Base-by-base conservation (phyloP, 2,888 invertebrate species). In the Himalopsyche tibetana region DNA sequence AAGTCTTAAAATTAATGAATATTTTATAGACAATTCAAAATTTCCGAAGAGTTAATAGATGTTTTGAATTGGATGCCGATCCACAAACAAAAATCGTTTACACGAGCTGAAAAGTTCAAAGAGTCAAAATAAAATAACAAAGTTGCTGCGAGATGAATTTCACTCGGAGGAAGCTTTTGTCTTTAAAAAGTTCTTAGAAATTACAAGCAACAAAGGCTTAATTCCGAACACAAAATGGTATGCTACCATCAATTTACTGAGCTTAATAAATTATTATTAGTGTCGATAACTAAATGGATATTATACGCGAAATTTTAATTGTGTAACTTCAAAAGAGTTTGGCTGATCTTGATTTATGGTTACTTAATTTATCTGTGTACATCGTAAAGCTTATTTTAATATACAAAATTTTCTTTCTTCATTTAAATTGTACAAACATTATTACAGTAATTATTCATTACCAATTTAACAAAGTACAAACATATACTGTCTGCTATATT, bases 191-290 rank as follows among this genome's bases (percentile, higher is more conserved):
- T 63, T 63, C 63, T 63, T 28, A 51, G 51, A 51, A 51, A 51
- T 51, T 51, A 51, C 28, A n/a, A 28, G 63, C 28, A 19, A 63
- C 63, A 63, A 63, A 63, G 19, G 63, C 8, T 63, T 63, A 63
- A 63, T 63, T 63, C 28, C 19, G 63, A 63, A 19, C 63, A 28
- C 63, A n/a, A 28, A 63, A 63, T 63, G 19, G 6, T 63, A 2
- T 19, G 63, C 63, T 63, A 19, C 63, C 63, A 63, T 63, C 63
- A 63, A 63, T 63, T 63, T 19, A 63, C 63, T 3, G 11, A 63
- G 63, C 28, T 63, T 63, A n/a, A 63, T 63, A 63, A 63, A 63
- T 63, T 63, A 56, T 56, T 56, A 63, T 63, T 63, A 63, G 63
- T 63, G 63, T 63, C 63, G 19, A 63, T 63, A 63, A 56, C 56